Conservation (phyloP, 1,140 invertebrate species). For the Asobara japonica region DNA sequence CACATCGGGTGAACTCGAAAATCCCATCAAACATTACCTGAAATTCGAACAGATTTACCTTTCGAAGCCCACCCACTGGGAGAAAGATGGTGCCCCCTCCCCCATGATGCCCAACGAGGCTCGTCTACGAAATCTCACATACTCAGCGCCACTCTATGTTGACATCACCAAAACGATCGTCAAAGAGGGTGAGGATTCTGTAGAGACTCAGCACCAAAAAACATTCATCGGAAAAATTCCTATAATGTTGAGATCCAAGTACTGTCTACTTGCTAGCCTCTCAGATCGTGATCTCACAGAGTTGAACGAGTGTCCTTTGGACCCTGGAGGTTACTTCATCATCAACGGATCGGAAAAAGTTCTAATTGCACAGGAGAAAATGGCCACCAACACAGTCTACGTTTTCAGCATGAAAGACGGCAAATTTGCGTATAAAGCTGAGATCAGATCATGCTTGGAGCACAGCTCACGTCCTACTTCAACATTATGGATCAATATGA, state of each 20-base stretch:
- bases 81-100: constrained; percentile 97
- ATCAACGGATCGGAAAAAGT: constrained; percentile 97
- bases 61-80: constrained; percentile 99
- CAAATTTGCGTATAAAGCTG: constrained; percentile 98
- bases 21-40: constrained; percentile 86
- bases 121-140: constrained; percentile 86
- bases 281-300: constrained; percentile 98
- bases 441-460: constrained; percentile 95
- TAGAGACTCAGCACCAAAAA: constrained; percentile 94
- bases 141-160: constrained; percentile 97
- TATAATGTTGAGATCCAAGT: constrained; percentile 98
- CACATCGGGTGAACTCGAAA: constrained; percentile 90
- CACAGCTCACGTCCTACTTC: constrained; percentile 93
- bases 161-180: constrained; percentile 97
- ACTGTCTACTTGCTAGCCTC: constrained; percentile 92
- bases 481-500: constrained; percentile 99
- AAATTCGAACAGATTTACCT: constrained; percentile 99
- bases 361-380: constrained; percentile 98
- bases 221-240: constrained; percentile 99
- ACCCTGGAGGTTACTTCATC: constrained; percentile 97
- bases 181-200: constrained; percentile 89
- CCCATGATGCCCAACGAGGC: constrained; percentile 99
- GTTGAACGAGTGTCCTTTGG: constrained; percentile 97
- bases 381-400: constrained; percentile 99
- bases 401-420: constrained; percentile 99